Evolutionary conservation across 2,888 invertebrate species (phyloP).

Genomic region (Tortrix viridana): DNA sequence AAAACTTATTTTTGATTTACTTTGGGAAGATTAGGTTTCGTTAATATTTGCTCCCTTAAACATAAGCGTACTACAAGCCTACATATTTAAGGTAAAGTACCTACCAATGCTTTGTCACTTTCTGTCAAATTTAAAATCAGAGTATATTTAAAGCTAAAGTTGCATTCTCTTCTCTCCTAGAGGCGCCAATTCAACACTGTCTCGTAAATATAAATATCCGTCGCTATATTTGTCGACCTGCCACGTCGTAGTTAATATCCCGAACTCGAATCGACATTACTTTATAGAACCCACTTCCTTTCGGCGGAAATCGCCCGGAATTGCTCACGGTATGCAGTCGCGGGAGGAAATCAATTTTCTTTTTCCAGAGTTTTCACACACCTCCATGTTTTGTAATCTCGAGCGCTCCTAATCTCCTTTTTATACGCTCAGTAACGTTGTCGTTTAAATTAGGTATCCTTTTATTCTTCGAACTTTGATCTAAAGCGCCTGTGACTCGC

Average conservation of each 20-base stretch:
- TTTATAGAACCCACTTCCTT: conserved; percentile 48
- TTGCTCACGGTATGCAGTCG: conserved; percentile 50
- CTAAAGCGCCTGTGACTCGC: conserved; percentile 10
- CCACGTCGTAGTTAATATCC: conserved; percentile 38
- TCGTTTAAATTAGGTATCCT: conserved; percentile 9
- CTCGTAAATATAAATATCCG: conserved; percentile 6
- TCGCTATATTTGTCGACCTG: conserved; percentile 28
- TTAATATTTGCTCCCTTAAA: no score
- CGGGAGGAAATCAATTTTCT: conserved; percentile 50
- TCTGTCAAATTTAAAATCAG: no score
- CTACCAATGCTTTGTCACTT: no score
- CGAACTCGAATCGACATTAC: conserved; percentile 51
- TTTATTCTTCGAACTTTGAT: neutral
- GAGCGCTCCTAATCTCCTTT: conserved; percentile 28
- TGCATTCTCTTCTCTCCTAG: no score
- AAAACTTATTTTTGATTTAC: no score
- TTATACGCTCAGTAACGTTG: conserved; percentile 8
- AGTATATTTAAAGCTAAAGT: no score
- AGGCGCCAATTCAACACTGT: neutral
- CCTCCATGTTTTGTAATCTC: conserved; percentile 32
- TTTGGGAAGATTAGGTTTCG: no score
- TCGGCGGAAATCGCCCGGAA: conserved; percentile 56
- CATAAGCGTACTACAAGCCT: no score
- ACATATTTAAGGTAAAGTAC: no score
- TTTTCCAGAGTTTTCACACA: conserved; percentile 34